Percentiles rank a stretch among this genome's conserved stretches.
These are phyloP conservation scores for Notamacropus eugenii DNA, from an alignment of 2,797 vertebrate species.

Conservation along the genomic window DNA sequence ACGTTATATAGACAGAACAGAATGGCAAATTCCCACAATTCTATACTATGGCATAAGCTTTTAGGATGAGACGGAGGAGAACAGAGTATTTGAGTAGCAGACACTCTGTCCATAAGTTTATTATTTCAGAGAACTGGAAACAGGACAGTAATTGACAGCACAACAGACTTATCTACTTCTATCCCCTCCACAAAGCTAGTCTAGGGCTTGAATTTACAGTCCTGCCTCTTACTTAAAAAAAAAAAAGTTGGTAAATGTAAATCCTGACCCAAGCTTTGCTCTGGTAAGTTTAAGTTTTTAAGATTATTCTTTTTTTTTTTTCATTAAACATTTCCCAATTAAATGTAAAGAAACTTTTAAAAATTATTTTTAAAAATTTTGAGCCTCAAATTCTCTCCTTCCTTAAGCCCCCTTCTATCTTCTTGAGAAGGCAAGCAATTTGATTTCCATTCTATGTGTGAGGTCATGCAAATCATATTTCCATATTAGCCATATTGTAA, in stretches of 20 bases:
- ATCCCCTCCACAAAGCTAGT: not conserved
- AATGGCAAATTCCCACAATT: not conserved
- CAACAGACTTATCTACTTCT: not conserved
- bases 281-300: not conserved
- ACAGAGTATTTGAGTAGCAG: not conserved
- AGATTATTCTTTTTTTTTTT: not conserved
- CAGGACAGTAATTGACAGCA: not conserved
- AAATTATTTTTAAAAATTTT: not conserved
- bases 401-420: not conserved
- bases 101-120: not conserved
- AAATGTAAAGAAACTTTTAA: not conserved
- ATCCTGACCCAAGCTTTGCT: not conserved
- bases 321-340: not conserved
- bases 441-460: not conserved
- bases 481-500: not conserved
- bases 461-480: not conserved
- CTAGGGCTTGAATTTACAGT: not conserved
- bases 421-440: not conserved
- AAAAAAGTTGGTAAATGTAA: not conserved
- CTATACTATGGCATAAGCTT: not conserved
- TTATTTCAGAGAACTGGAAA: not conserved
- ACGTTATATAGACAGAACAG: not conserved
- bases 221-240: not conserved
- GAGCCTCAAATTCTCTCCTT: not conserved
- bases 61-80: not conserved